These are phyloP conservation scores for Phenganax stokvisi DNA, from an alignment of 92 coral and sea anemone species.

Conservation along the genomic window DNA sequence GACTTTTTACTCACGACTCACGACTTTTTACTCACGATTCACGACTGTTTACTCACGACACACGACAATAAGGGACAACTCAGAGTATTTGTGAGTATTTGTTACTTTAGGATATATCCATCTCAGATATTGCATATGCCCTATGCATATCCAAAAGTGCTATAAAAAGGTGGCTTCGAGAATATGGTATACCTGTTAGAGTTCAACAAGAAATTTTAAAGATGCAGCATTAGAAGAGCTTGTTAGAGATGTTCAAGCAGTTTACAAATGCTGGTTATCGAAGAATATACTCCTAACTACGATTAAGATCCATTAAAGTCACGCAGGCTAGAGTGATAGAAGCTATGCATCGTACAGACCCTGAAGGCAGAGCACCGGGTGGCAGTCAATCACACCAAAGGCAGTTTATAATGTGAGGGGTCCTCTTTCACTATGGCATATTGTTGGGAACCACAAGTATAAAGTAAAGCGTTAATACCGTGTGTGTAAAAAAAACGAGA, in stretches of 20 bases:
- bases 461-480: slow-evolving; percentile 32
- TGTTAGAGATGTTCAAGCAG: slow-evolving; percentile 38
- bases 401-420: slow-evolving; percentile 55
- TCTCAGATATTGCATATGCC: too few species aligned
- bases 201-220: too few species aligned
- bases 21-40: too few species aligned
- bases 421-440: slow-evolving; percentile 61
- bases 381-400: slow-evolving; percentile 59
- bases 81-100: too few species aligned
- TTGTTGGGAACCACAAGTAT: slow-evolving; percentile 69
- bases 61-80: too few species aligned
- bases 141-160: too few species aligned
- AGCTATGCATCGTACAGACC: slow-evolving; percentile 64
- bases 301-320: slow-evolving; percentile 39
- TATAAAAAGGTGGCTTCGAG: too few species aligned
- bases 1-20: too few species aligned
- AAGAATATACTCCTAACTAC: slow-evolving; percentile 56
- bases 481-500: background rate
- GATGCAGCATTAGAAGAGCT: background rate
- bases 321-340: slow-evolving; percentile 53
- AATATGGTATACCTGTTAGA: too few species aligned
- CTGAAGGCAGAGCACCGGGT: slow-evolving; percentile 63
- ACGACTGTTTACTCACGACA: too few species aligned
- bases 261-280: slow-evolving; percentile 58
- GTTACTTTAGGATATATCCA: too few species aligned